These are phyloP conservation scores for Pogonophryne albipinna DNA, from an alignment of 2,797 vertebrate genomes.

Conservation along the genomic window DNA sequence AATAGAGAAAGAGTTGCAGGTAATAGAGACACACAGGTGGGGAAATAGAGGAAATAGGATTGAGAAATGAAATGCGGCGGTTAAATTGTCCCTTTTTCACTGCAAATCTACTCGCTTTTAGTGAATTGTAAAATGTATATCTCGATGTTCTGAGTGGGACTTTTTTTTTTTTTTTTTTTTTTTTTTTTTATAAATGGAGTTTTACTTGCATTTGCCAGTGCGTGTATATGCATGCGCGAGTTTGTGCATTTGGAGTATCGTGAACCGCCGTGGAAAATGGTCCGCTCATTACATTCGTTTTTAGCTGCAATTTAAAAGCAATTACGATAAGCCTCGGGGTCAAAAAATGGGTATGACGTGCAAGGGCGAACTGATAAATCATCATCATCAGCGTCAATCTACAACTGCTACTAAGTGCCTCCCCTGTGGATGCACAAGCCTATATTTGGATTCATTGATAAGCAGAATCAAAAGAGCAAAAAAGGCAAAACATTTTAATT, in stretches of 20 bases:
- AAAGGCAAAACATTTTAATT: constrained; percentile 11
- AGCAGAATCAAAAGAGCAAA: constrained; percentile 36
- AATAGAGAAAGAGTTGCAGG: constrained; percentile 59
- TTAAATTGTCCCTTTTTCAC: constrained; percentile 28
- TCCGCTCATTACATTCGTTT: constrained; percentile 78
- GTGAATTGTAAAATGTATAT: constrained; percentile 43
- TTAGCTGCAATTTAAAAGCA: constrained; percentile 85
- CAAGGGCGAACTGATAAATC: constrained; percentile 77
- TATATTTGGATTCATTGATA: constrained; percentile 64
- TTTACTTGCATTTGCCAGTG: constrained; percentile 20
- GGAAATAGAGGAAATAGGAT: constrained; percentile 40
- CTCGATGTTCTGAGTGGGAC: constrained; percentile 25
- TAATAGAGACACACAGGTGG: constrained; percentile 53
- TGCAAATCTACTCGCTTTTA: constrained; percentile 43
- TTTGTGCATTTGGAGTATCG: constrained; percentile 38
- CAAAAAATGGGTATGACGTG: constrained; percentile 71
- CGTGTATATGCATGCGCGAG: constrained; percentile 32
- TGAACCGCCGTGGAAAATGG: constrained; percentile 63
- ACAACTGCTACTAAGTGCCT: constrained; percentile 66
- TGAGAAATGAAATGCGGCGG: constrained; percentile 37
- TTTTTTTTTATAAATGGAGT: too few relatives aligned
- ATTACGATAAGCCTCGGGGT: constrained; percentile 81
- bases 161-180: background rate
- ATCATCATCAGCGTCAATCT: constrained; percentile 71
- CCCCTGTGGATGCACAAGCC: constrained; percentile 58